phyloP scores from a whole-genome alignment of 2,113 vertebrate species.

The Pavo muticus region DNA sequence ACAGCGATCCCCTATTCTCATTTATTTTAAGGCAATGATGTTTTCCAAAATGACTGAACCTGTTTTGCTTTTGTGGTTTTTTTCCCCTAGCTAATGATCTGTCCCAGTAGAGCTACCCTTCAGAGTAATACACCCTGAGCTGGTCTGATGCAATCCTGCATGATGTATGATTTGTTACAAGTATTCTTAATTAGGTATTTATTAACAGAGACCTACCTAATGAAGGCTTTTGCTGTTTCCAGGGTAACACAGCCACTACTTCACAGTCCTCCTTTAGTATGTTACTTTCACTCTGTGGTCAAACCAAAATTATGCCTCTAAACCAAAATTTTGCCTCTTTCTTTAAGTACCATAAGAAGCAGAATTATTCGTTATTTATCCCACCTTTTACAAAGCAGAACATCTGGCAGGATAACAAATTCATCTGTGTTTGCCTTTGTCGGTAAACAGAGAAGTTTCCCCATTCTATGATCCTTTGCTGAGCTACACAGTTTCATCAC shows the following conservation, averaged over 20 bases:
- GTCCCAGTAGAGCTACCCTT: background rate
- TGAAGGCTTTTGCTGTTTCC: conserved; percentile 12
- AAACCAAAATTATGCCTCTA: background rate
- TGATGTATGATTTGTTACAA: background rate
- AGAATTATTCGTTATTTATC: background rate
- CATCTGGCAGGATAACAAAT: background rate
- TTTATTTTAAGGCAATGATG: background rate
- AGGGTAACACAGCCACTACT: background rate
- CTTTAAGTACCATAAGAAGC: background rate
- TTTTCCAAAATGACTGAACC: background rate
- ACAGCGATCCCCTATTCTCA: background rate
- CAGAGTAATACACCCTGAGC: background rate
- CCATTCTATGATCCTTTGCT: background rate
- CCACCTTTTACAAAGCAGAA: background rate
- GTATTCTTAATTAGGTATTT: conserved; percentile 27
- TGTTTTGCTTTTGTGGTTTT: background rate
- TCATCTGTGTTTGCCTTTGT: background rate
- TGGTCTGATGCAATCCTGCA: background rate
- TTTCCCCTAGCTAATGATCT: background rate
- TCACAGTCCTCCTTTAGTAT: background rate
- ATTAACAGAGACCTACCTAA: conserved; percentile 27
- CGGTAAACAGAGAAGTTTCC: background rate
- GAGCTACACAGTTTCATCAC: background rate
- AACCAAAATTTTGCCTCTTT: background rate
- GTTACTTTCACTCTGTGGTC: background rate